Base-by-base conservation (phyloP, 2,797 vertebrate genomes). In the Helostoma temminkii region DNA sequence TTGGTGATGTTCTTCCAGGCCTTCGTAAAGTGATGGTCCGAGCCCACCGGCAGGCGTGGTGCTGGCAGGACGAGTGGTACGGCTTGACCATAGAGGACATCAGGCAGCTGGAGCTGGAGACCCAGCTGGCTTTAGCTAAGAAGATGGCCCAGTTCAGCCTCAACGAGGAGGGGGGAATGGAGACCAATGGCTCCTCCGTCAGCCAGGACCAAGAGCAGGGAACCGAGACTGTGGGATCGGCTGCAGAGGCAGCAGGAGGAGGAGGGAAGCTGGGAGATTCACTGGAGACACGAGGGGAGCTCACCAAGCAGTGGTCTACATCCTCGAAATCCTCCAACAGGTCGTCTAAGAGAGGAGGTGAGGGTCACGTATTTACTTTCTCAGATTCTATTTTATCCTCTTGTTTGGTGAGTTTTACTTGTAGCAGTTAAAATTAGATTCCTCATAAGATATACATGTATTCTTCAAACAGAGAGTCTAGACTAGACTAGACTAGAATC, bases 51-150 rank as follows among this genome's bases (percentile, higher is more conserved):
- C 98, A 99, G 92, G 98, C 98, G 0, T 99, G 98, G 98, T 99
- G 98, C 92, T 99, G 98, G 98, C 98, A 99, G 92, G 97, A 99
- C 0, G 98, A 99, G 55, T 99, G 98, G 97, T 98, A 95, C 0
- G 97, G 98, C 25, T 95, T 99, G 71, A 98, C 94, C 88, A 99
- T 99, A 1, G 97, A 98, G 74, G 96, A 98, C 88, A 98, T 99
- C 88, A 85, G 97, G 74, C 95, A 93, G 86, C 94, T 99, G 88
- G 98, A 99, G 93, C 95, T 96, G 84, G 97, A 99, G 91, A 96
- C 96, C 0, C 98, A 99, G 91, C 83, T 99, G 75, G 96, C 98
- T 84, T 83, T 99, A 34, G 97, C 97, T 2, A 95, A 96, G 84
- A 99, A 98, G 91, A 99, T 99, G 98, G 97, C 96, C 32, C 97